A percentile compares a stretch with the other conserved stretches of the same genome.
Conservation (phyloP, 1,140 invertebrate species). For the Orussus abietinus region DNA sequence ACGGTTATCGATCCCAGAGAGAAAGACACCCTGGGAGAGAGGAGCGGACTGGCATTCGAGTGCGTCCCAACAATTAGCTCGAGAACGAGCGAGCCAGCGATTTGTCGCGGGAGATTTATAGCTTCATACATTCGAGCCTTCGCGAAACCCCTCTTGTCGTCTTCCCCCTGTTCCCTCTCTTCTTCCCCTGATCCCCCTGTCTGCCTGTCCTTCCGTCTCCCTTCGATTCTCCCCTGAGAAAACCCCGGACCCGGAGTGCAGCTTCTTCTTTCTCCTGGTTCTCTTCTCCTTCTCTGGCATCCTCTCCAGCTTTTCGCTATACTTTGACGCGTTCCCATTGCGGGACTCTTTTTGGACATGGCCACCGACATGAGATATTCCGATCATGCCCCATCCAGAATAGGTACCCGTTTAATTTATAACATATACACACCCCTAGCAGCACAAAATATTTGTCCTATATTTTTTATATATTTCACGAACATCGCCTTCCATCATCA, state of each 20-base stretch:
- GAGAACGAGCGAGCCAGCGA: slow-evolving; percentile 30
- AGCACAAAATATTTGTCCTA: no score
- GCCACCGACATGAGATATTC: no score
- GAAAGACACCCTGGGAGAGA: neutral
- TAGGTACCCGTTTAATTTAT: no score
- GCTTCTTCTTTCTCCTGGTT: neutral
- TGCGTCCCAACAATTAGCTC: slow-evolving; percentile 38
- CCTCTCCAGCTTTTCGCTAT: neutral
- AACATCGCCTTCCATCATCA: no score
- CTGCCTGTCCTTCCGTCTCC: no score
- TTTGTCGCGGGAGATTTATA: slow-evolving; percentile 40
- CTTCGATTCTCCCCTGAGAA: no score
- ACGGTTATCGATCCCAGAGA: slow-evolving; percentile 7
- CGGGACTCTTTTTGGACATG: no score
- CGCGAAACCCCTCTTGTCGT: neutral
- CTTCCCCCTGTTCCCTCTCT: neutral
- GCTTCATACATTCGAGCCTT: slow-evolving; percentile 32
- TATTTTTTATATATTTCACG: no score
- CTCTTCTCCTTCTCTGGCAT: neutral
- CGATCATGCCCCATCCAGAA: no score
- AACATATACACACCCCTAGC: no score
- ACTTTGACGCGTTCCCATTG: neutral
- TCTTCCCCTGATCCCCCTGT: no score
- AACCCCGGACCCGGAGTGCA: no score
- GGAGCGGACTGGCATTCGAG: slow-evolving; percentile 23